These are phyloP conservation scores for Phymastichus coffea DNA, from an alignment of 1,140 invertebrate species.

Conservation along the genomic window DNA sequence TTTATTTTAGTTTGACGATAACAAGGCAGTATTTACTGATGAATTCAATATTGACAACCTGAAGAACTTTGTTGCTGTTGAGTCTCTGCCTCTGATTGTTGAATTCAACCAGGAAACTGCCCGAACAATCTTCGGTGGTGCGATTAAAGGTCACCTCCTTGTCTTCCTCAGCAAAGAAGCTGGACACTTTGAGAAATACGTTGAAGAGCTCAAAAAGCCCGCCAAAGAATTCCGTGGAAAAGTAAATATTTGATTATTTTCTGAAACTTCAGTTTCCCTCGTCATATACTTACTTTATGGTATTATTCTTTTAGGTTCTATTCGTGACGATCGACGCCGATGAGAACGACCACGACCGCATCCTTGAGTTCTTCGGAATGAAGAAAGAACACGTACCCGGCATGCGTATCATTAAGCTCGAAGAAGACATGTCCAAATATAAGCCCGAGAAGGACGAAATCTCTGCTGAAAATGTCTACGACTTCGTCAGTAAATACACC, in stretches of 20 bases:
- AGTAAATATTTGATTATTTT: conserved; percentile 52
- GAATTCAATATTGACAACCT: conserved; percentile 69
- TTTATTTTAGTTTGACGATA: conserved; percentile 86
- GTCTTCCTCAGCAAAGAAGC: conserved; percentile 91
- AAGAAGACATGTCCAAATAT: conserved; percentile 98
- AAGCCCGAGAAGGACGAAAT: conserved; percentile 85
- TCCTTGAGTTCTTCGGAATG: conserved; percentile 99
- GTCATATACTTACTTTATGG: no score
- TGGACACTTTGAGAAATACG: conserved; percentile 77
- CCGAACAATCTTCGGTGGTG: conserved; percentile 96
- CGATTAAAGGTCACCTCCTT: conserved; percentile 94
- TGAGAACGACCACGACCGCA: conserved; percentile 93
- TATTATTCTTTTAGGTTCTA: conserved; percentile 63
- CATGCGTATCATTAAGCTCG: conserved; percentile 89
- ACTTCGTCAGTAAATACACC: conserved; percentile 86
- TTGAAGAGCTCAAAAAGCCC: conserved; percentile 73
- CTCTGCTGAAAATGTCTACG: conserved; percentile 71
- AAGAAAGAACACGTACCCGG: conserved; percentile 89
- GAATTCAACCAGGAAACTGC: conserved; percentile 98
- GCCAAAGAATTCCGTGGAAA: conserved; percentile 89
- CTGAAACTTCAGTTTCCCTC: neutral
- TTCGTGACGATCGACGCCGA: conserved; percentile 95
- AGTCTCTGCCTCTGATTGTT: conserved; percentile 89
- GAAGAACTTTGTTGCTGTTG: conserved; percentile 80
- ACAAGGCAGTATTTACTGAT: conserved; percentile 75